Evolutionary conservation across 2,113 vertebrate species (phyloP).

Genomic region (Balaenoptera acutorostrata): DNA sequence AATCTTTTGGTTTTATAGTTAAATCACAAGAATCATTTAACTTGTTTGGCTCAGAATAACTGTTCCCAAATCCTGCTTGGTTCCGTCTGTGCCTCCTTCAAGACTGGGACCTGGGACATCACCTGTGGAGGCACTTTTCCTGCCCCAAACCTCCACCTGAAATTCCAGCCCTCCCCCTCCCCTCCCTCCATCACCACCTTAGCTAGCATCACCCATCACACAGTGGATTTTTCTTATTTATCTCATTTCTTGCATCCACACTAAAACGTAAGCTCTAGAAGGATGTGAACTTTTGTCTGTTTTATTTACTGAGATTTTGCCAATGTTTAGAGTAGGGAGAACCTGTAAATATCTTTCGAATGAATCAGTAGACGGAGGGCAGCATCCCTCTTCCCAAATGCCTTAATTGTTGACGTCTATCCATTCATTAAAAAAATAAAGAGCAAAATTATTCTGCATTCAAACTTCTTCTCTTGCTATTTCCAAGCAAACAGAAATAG

Average conservation of each 20-base stretch:
- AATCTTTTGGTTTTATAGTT: not conserved
- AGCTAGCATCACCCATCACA: rapidly evolving
- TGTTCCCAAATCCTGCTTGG: not conserved
- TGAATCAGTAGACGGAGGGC: rapidly evolving
- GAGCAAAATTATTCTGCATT: rapidly evolving
- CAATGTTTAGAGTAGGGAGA: too few species aligned
- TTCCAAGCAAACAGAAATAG: rapidly evolving
- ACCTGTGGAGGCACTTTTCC: not conserved
- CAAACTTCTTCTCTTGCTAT: too few species aligned
- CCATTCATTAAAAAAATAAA: not conserved
- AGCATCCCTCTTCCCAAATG: rapidly evolving
- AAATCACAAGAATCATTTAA: not conserved
- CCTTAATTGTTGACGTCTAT: rapidly evolving
- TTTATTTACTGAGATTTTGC: too few species aligned
- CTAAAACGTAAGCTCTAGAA: rapidly evolving
- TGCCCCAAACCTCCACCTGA: too few species aligned
- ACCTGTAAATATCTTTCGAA: rapidly evolving
- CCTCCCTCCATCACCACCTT: rapidly evolving
- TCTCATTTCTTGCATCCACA: rapidly evolving
- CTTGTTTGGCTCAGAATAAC: not conserved
- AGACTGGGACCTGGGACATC: not conserved
- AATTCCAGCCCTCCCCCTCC: not conserved
- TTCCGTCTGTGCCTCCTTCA: not conserved
- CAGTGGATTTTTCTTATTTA: rapidly evolving
- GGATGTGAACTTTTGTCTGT: rapidly evolving